Evolutionary conservation across 2,888 invertebrate species (phyloP).

Genomic region (Phorcus lineatus): DNA sequence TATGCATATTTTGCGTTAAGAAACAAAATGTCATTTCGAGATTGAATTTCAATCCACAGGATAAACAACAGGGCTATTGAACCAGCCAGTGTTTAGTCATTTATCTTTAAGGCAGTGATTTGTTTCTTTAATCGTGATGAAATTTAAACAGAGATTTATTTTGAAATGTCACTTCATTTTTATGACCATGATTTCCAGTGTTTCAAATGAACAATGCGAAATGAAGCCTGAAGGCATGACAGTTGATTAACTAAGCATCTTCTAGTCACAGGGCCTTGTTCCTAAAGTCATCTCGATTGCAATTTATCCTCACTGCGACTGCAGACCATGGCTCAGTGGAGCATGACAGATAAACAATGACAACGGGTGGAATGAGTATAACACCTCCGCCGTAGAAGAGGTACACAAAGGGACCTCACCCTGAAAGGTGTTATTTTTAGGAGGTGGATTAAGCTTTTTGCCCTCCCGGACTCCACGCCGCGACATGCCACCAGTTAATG

Average conservation of each 20-base stretch:
- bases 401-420: constrained; percentile 16
- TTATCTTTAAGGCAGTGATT: not conserved
- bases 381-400: constrained; percentile 10
- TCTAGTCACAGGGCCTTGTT: not conserved
- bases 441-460: constrained; percentile 15
- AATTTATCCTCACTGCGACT: not conserved
- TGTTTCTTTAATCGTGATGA: not conserved
- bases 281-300: constrained; percentile 1
- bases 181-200: not conserved
- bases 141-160: not conserved
- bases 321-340: not conserved
- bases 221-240: not conserved
- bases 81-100: no score
- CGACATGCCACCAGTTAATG: constrained; percentile 15
- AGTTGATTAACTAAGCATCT: not conserved
- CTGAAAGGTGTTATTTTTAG: constrained; percentile 20
- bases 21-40: no score
- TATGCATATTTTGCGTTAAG: no score
- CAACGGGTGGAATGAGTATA: not conserved
- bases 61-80: no score
- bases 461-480: constrained; percentile 4
- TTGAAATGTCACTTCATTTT: constrained; percentile 4
- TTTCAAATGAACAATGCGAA: constrained; percentile 1
- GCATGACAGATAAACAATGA: constrained; percentile 2
- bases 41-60: no score